phyloP scores from a whole-genome alignment of 2,888 invertebrate species.

The Diplazon laetatorius region DNA sequence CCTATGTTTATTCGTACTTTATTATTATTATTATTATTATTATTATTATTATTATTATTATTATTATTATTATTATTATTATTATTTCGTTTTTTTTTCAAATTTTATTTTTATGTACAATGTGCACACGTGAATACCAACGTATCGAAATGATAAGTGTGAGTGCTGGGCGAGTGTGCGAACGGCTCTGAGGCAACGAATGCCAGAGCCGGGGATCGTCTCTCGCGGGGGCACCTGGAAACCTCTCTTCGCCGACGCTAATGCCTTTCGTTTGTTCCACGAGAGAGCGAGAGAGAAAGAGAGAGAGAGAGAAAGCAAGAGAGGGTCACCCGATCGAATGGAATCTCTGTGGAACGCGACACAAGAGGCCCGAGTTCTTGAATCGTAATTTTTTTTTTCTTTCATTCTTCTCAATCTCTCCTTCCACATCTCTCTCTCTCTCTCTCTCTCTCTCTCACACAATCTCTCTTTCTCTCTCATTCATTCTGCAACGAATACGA shows the following conservation, averaged over 20 bases:
- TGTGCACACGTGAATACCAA: no score
- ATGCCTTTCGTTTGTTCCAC: conserved; percentile 70
- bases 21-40: no score
- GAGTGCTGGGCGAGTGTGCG: conserved; percentile 45
- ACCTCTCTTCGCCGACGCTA: conserved; percentile 54
- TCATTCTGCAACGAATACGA: neutral
- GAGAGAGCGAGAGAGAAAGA: conserved; percentile 44
- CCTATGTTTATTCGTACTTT: no score
- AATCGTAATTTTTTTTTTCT: conserved; percentile 49
- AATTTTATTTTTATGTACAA: neutral
- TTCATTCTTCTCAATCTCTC: neutral
- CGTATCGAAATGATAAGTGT: conserved; percentile 22
- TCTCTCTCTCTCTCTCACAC: neutral
- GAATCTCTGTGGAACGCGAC: conserved; percentile 67
- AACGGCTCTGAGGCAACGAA: conserved; percentile 51
- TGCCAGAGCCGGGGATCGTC: conserved; percentile 21
- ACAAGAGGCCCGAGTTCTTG: conserved; percentile 60
- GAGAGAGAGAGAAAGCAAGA: conserved; percentile 31
- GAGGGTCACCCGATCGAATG: conserved; percentile 39
- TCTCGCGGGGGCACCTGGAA: conserved; percentile 42
- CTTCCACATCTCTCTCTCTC: neutral
- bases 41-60: no score
- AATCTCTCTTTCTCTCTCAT: no score
- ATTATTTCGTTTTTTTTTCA: neutral
- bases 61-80: no score